A percentile compares a stretch with the other conserved stretches of the same genome.
These are phyloP conservation scores for Brachyistius frenatus DNA, from an alignment of 2,113 vertebrate species.

Conservation along the genomic window DNA sequence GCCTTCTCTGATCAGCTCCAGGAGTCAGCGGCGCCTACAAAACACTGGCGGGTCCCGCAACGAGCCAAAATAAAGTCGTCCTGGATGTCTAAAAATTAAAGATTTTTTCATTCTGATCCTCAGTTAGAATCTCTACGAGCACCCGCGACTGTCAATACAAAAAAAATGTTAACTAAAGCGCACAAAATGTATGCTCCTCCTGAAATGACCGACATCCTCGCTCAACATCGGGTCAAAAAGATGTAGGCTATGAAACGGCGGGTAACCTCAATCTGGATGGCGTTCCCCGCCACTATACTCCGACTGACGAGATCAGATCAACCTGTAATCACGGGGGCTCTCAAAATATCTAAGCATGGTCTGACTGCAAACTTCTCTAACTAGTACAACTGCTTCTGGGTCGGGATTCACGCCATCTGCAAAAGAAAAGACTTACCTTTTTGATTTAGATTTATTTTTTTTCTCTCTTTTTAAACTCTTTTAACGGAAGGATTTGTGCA, in stretches of 20 bases:
- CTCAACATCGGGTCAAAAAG: constrained; percentile 15
- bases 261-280: constrained; percentile 3
- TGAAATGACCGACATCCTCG: background rate
- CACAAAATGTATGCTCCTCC: background rate
- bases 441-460: background rate
- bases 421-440: constrained; percentile 73
- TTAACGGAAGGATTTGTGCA: constrained; percentile 20
- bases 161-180: background rate
- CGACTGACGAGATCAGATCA: constrained; percentile 28
- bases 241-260: background rate
- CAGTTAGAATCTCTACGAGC: background rate
- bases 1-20: background rate
- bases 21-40: background rate
- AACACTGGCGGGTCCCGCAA: constrained; percentile 13
- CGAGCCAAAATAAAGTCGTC: constrained; percentile 17
- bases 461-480: constrained; percentile 36
- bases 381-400: constrained; percentile 2
- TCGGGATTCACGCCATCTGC: constrained; percentile 18
- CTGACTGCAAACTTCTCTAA: constrained; percentile 48
- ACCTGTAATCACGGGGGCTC: background rate
- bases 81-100: background rate
- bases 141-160: background rate
- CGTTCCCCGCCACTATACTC: constrained; percentile 21
- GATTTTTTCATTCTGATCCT: background rate
- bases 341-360: constrained; percentile 40